These are phyloP conservation scores for Apis dorsata DNA, from an alignment of 1,140 invertebrate genomes.

Conservation along the genomic window DNA sequence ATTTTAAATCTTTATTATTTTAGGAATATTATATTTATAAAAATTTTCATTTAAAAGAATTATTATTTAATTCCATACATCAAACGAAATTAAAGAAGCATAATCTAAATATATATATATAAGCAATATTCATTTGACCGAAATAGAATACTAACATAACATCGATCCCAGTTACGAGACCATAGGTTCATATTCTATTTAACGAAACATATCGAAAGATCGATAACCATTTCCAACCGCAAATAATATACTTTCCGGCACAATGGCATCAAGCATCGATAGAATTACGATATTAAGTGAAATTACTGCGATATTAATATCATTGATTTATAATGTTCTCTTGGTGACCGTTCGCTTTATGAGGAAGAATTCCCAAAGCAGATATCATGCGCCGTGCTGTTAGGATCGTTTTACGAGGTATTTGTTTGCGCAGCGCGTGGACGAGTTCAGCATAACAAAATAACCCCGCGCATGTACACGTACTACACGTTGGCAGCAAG, in stretches of 20 bases:
- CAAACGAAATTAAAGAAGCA: not conserved
- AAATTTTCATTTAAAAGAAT: not conserved
- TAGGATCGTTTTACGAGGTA: slow-evolving; percentile 58
- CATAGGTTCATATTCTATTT: not conserved
- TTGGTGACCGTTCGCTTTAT: not conserved
- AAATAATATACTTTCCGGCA: not conserved
- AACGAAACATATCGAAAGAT: not conserved
- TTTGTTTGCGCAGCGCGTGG: slow-evolving; percentile 63
- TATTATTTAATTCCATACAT: not conserved
- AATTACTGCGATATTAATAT: slow-evolving; percentile 7
- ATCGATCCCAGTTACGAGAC: not conserved
- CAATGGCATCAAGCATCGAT: not conserved
- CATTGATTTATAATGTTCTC: not conserved
- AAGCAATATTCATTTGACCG: not conserved
- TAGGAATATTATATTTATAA: no score
- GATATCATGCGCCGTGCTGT: slow-evolving; percentile 20
- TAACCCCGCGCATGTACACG: slow-evolving; percentile 39
- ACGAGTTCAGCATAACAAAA: slow-evolving; percentile 62
- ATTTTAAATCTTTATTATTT: not conserved
- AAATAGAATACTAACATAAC: not conserved
- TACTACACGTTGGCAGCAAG: slow-evolving; percentile 20
- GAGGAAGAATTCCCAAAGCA: slow-evolving; percentile 24
- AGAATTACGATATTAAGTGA: not conserved
- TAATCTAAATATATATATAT: not conserved
- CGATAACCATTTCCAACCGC: not conserved